Conservation (phyloP, 2,888 invertebrate species). For the Nysson spinosus region DNA sequence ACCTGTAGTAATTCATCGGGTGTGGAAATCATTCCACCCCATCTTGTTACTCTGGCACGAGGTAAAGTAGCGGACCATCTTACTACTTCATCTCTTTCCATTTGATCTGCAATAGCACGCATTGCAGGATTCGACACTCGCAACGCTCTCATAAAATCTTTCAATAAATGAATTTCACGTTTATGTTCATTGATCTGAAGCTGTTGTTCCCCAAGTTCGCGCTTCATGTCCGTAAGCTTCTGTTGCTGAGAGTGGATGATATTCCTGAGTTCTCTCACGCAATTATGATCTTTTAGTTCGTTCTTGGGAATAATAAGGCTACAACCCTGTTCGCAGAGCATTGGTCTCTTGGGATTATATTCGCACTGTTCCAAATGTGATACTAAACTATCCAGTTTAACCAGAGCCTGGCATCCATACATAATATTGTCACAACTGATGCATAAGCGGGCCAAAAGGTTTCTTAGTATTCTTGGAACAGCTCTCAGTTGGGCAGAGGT, state of each 20-base stretch:
- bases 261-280: conserved; percentile 91
- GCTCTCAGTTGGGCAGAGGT: conserved; percentile 93
- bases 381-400: conserved; percentile 92
- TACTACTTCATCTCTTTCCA: conserved; percentile 95
- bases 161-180: conserved; percentile 90
- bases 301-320: conserved; percentile 97
- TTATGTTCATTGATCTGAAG: conserved; percentile 93
- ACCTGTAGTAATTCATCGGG: conserved; percentile 96
- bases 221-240: conserved; percentile 91
- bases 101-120: conserved; percentile 94
- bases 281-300: conserved; percentile 95
- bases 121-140: conserved; percentile 94
- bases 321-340: conserved; percentile 95
- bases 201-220: conserved; percentile 91
- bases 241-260: conserved; percentile 92
- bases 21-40: conserved; percentile 99
- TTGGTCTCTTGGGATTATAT: conserved; percentile 95
- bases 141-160: conserved; percentile 97
- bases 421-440: conserved; percentile 95
- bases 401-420: conserved; percentile 90
- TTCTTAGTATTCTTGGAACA: conserved; percentile 95
- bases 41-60: conserved; percentile 93
- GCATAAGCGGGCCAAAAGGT: conserved; percentile 91
- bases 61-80: conserved; percentile 92
- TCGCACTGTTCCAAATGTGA: conserved; percentile 94